These are phyloP conservation scores for Cyclina sinensis DNA, from an alignment of 1,140 invertebrate species.

Conservation along the genomic window DNA sequence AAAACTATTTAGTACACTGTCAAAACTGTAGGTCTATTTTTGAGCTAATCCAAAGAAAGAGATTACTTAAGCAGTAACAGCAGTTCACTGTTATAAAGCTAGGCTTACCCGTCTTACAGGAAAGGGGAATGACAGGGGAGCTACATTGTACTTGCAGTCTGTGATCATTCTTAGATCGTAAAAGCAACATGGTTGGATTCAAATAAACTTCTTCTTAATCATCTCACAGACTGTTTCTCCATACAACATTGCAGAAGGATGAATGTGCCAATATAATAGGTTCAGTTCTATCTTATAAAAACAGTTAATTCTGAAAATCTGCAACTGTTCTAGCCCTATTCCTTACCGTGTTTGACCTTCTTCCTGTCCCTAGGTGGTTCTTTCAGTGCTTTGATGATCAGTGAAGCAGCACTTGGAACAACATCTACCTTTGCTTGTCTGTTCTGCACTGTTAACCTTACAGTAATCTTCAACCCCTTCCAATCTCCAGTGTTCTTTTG, in stretches of 20 bases:
- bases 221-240: neutral
- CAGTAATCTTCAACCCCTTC: constrained; percentile 99
- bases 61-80: too few species aligned
- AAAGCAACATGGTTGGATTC: neutral
- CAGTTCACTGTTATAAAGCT: too few species aligned
- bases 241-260: too few species aligned
- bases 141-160: too few species aligned
- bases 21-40: too few species aligned
- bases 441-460: constrained; percentile 99
- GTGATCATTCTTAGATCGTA: constrained; percentile 35
- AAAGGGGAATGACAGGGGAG: too few species aligned
- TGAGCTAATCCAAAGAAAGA: too few species aligned
- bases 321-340: constrained; percentile 59
- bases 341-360: constrained; percentile 98
- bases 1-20: too few species aligned
- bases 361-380: constrained; percentile 99
- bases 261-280: too few species aligned
- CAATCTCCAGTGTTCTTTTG: constrained; percentile 99
- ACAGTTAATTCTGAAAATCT: too few species aligned
- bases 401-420: constrained; percentile 98
- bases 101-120: too few species aligned
- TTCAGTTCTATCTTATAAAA: too few species aligned
- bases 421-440: constrained; percentile 99
- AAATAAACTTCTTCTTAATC: neutral
- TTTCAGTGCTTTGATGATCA: constrained; percentile 99